Evolutionary conservation across 2,797 vertebrate species (phyloP), one percentile per base, ranked within the genome.

Genomic region (Eulemur coronatus): DNA sequence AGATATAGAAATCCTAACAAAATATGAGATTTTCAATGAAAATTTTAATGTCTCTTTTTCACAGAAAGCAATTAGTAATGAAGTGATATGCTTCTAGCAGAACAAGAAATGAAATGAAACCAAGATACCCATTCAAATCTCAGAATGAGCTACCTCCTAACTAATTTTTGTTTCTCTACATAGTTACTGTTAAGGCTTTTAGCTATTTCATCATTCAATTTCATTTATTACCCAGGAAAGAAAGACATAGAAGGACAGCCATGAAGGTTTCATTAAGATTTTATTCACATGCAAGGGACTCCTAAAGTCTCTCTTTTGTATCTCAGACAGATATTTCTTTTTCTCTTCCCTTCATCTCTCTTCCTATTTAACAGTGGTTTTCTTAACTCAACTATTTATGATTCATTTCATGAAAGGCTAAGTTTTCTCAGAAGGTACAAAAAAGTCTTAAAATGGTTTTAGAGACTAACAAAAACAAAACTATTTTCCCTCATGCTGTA

Each of bases 381-480:
- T 92, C 87, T 87, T 80, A 96, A 75, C 97, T 97, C 97, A 98
- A 55, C 97, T 98, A 97, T 98, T 98, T 98, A 98, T 98, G 98
- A 98, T 98, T 98, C 97, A 97, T 98, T 98, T 97, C 97, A 97
- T 97, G 97, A 98, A 97, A 97, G 96, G 93, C 93, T 97, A 96
- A 94, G 95, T 97, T 98, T 98, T 98, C 92, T 97, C 96, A 91
- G 96, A 97, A 97, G 96, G 97, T 97, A 98, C 98, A 98, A 98
- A 98, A 98, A 93, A 50, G 91, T 59, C 94, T 97, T 96, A 95
- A 96, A 98, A 98, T 95, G 92, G 97, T 97, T 98, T 98, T 98
- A 98, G 97, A 97, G 96, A 98, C 97, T 96, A 96, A 91, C 91
- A 95, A 94, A 93, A 97, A 72, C 79, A 87, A 97, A 96, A 61